Base-by-base conservation (phyloP, 2,888 invertebrate species). In the Rhodophaea formosa region DNA sequence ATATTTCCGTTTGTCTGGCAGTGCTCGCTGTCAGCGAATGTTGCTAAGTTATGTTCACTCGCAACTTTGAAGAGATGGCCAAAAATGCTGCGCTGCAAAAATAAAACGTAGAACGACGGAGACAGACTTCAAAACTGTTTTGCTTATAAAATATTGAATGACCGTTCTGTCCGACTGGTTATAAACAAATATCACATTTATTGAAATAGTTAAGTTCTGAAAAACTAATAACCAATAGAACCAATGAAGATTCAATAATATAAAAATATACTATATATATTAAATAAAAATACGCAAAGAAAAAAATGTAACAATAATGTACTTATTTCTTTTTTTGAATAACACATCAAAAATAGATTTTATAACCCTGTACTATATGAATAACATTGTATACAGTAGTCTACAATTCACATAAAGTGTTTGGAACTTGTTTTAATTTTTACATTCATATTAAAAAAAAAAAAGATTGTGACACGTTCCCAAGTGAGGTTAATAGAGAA, bases 1-100 rank as follows among this genome's bases (percentile, higher is more conserved):
- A 43, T 56, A 56, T 56, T 49, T 56, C 15, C 30, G 56, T 56
- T 45, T 45, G n/a, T 54, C 54, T 32, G 32, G 29, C 10, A 16
- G 29, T 14, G 43, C 43, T 29, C 30, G 53, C 44, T 44, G 44
- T 29, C 44, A 54, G 45, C 32, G 12, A 17, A 44, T 16, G 45
- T 16, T 45, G 29, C 54, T 53, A 32, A 56, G 42, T 49, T 49
- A 56, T 49, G 43, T 56, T 30, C 56, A 49, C 15, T 42, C 23
- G 56, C 7, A 56, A 56, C 43, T 55, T 55, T 32, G 32, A 42
- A 49, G 30, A 54, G 43, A 32, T 55, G 6, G 32, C 35, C 12
- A 55, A 55, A 55, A 55, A 55, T 45, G 32, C 54, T 10, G 16
- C 39, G 17, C 23, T 23, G 8, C 16, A 10, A 32, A 45, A 32